A percentile compares a stretch with the other conserved stretches of the same genome.
Evolutionary conservation across 2,888 invertebrate species (phyloP).

Genomic region (Limnephilus marmoratus): DNA sequence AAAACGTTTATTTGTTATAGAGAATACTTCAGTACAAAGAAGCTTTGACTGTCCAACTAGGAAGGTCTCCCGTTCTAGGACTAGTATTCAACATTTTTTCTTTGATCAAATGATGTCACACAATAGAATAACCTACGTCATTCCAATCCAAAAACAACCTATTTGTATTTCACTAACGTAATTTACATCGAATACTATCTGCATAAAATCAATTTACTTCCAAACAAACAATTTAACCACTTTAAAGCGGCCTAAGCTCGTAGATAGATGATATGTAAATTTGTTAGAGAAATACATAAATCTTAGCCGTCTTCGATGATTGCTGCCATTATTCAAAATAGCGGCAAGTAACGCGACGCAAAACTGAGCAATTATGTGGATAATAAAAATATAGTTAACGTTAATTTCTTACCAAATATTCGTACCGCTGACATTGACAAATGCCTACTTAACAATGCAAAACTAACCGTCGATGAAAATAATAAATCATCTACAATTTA

Average conservation of each 20-base stretch:
- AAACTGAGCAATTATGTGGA: not conserved
- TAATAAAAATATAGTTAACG: not conserved
- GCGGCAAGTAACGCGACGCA: slow-evolving; percentile 2
- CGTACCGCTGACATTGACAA: not conserved
- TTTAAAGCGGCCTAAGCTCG: not conserved
- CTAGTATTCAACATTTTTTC: not conserved
- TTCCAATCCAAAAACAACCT: not conserved
- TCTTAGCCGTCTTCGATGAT: not conserved
- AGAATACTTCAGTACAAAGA: too few species aligned
- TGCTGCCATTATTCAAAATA: not conserved
- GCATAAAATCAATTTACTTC: not conserved
- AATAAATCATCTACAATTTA: not conserved
- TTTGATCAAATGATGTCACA: not conserved
- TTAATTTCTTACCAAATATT: slow-evolving; percentile 2
- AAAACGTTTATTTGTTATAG: too few species aligned
- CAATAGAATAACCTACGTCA: not conserved
- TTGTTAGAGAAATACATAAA: not conserved
- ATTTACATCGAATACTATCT: not conserved
- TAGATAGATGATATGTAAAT: slow-evolving; percentile 2
- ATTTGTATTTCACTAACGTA: not conserved
- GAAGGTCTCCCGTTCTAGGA: too few species aligned
- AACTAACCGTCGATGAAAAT: not conserved
- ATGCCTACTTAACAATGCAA: not conserved
- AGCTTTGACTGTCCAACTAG: too few species aligned
- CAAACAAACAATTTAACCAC: not conserved